Evolutionary conservation across 1,140 invertebrate genomes (phyloP).

Genomic region (Zaprionus kolodkinae): DNA sequence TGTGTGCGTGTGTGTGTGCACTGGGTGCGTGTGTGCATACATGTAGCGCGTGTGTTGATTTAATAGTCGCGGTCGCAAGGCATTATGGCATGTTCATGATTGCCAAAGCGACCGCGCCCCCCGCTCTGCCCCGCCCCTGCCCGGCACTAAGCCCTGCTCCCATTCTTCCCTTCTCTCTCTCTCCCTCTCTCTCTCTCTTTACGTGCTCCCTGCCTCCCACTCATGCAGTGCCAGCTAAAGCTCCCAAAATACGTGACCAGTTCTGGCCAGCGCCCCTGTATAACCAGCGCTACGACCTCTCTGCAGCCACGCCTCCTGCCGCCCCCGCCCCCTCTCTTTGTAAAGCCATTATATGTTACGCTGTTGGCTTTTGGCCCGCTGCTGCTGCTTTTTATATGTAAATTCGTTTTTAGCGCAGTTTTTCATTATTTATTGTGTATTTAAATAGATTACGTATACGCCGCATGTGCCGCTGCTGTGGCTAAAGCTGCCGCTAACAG

Average conservation of each 20-base stretch:
- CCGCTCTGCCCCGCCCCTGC: not conserved
- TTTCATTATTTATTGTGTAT: slow-evolving; percentile 78
- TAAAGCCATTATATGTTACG: slow-evolving; percentile 44
- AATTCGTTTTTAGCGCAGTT: slow-evolving; percentile 63
- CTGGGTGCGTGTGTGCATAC: slow-evolving; percentile 20
- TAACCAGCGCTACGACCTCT: too few relatives aligned
- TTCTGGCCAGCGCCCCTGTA: slow-evolving; percentile 14
- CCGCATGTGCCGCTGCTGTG: slow-evolving; percentile 36
- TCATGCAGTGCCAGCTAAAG: not conserved
- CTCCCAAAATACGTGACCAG: slow-evolving; percentile 55
- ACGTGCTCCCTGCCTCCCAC: too few relatives aligned
- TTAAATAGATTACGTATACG: slow-evolving; percentile 78
- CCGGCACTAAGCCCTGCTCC: not conserved
- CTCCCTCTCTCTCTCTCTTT: not conserved
- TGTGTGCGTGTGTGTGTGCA: slow-evolving; percentile 7
- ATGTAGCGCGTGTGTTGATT: slow-evolving; percentile 72
- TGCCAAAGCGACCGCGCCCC: slow-evolving; percentile 43
- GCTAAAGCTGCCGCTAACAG: slow-evolving; percentile 36
- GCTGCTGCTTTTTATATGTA: slow-evolving; percentile 52
- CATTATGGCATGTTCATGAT: slow-evolving; percentile 82
- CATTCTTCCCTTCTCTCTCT: not conserved
- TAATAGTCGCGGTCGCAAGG: slow-evolving; percentile 78
- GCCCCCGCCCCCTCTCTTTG: not conserved
- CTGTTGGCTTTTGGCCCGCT: slow-evolving; percentile 29
- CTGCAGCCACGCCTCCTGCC: not conserved